A percentile compares a stretch with the other conserved stretches of the same genome.
These are phyloP conservation scores for Luscinia luscinia DNA, from an alignment of 2,797 vertebrate species.

Conservation along the genomic window DNA sequence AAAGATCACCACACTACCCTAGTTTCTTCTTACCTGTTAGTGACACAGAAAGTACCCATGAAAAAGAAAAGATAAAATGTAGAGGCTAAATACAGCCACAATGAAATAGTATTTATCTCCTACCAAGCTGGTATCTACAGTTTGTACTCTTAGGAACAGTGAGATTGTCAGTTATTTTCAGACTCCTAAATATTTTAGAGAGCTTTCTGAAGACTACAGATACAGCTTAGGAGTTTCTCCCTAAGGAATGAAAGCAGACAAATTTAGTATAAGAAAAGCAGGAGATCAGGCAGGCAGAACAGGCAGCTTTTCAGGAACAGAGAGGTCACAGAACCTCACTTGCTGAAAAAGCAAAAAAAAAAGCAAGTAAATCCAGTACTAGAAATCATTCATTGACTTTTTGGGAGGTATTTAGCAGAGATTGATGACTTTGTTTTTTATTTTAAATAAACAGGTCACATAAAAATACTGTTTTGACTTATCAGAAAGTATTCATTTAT, in stretches of 20 bases:
- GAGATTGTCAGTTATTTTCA: not conserved
- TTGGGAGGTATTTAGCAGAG: not conserved
- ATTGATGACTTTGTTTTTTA: not conserved
- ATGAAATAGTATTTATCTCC: not conserved
- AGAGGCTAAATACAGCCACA: not conserved
- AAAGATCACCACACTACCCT: not conserved
- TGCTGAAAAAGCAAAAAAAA: not conserved
- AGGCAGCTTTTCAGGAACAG: not conserved
- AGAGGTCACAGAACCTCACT: not conserved
- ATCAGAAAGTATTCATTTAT: not conserved
- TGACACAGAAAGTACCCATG: not conserved
- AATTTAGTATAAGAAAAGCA: not conserved
- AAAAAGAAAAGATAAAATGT: not conserved
- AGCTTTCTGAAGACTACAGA: not conserved
- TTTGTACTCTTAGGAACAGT: not conserved
- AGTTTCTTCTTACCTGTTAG: not conserved
- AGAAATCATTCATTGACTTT: not conserved
- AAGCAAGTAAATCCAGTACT: not conserved
- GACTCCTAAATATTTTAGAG: constrained; percentile 18
- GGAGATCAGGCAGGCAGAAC: not conserved
- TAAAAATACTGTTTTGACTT: not conserved
- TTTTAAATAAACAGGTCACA: not conserved
- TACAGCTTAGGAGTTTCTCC: not conserved
- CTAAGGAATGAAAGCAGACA: not conserved
- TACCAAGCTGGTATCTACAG: not conserved